A percentile compares a stretch with the other conserved stretches of the same genome.
Conservation (phyloP, 2,797 vertebrate genomes). For the Paguma larvata region DNA sequence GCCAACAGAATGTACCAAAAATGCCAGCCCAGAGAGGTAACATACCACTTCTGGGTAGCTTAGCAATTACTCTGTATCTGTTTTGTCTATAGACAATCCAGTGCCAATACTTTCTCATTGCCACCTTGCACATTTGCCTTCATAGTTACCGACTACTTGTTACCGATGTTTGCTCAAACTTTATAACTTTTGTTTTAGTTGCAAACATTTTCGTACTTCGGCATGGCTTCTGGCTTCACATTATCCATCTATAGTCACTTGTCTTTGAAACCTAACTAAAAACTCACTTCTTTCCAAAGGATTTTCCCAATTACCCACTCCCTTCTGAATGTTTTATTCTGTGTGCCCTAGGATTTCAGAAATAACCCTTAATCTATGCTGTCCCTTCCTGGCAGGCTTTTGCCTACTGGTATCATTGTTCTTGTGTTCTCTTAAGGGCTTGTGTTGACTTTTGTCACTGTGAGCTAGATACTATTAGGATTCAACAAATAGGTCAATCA, state of each 20-base stretch:
- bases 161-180: background rate
- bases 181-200: background rate
- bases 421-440: background rate
- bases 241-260: background rate
- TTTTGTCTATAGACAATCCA: background rate
- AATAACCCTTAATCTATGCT: conserved; percentile 1
- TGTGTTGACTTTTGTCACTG: background rate
- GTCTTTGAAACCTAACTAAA: conserved; percentile 21
- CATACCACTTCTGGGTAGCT: too few relatives aligned
- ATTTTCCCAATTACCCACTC: background rate
- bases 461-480: background rate
- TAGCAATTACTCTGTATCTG: background rate
- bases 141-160: background rate
- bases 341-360: background rate
- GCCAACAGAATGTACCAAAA: background rate
- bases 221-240: background rate
- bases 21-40: background rate
- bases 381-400: background rate
- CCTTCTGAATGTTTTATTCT: conserved; percentile 27
- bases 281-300: background rate
- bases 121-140: background rate
- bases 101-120: background rate
- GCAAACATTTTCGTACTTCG: background rate
- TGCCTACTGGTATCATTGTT: background rate
- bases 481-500: background rate